phyloP scores from a whole-genome alignment of 2,113 vertebrate genomes.

The Megaleporinus macrocephalus region DNA sequence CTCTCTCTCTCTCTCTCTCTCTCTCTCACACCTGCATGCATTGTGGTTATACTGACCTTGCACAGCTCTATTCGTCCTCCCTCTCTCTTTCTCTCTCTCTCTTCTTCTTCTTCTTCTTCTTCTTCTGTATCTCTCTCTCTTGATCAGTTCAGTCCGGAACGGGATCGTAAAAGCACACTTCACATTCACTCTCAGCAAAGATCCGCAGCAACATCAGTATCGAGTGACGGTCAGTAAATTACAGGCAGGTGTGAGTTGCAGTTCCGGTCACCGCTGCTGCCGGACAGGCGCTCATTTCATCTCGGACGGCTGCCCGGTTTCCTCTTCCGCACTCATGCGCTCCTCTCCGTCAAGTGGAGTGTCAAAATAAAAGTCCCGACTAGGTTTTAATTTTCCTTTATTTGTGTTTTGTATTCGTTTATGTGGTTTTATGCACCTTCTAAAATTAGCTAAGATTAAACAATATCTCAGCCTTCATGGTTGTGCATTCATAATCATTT shows the following conservation, averaged over 20 bases:
- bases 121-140: background rate
- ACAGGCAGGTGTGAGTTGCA: background rate
- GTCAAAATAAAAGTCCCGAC: conserved; percentile 33
- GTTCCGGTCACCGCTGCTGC: background rate
- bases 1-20: too few relatives aligned
- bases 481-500: too few relatives aligned
- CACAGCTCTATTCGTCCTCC: conserved; percentile 61
- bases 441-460: too few relatives aligned
- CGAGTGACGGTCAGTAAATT: background rate
- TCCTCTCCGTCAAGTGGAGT: background rate
- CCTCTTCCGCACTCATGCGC: conserved; percentile 45
- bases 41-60: conserved; percentile 75
- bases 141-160: background rate
- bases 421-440: too few relatives aligned
- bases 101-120: conserved; percentile 68
- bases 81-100: background rate
- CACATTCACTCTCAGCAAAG: conserved; percentile 46
- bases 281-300: conserved; percentile 11
- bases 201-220: conserved; percentile 55
- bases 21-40: too few relatives aligned
- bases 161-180: conserved; percentile 49
- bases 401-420: too few relatives aligned
- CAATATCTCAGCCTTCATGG: too few relatives aligned
- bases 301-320: conserved; percentile 27
- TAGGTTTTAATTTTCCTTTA: too few relatives aligned